A percentile compares a stretch with the other conserved stretches of the same genome.
Conservation (phyloP, 37 sponge, comb jelly and placozoan species). For the Mnemiopsis leidyi region DNA sequence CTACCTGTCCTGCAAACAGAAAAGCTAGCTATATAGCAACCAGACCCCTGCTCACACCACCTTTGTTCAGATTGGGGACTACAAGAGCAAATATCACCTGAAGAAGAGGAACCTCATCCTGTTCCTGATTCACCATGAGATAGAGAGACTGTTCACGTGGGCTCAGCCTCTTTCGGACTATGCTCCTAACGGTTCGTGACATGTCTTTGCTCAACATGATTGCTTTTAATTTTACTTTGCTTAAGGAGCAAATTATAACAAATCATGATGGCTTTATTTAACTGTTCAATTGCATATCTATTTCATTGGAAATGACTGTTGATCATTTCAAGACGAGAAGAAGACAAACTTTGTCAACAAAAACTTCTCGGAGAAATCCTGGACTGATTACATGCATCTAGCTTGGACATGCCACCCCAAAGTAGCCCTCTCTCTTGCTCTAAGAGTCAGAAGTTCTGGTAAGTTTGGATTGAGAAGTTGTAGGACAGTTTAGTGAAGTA, state of each 20-base stretch:
- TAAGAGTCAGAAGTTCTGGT: conserved; percentile 27
- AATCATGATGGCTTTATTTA: too few species aligned
- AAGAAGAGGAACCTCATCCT: conserved; percentile 63
- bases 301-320: too few species aligned
- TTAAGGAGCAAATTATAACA: too few species aligned
- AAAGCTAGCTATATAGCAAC: too few species aligned
- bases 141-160: conserved; percentile 38
- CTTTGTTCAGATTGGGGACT: conserved; percentile 15
- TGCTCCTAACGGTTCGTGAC: neutral
- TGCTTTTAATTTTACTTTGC: too few species aligned
- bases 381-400: conserved; percentile 49
- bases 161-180: neutral
- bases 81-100: conserved; percentile 53
- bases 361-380: conserved; percentile 54
- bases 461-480: too few species aligned
- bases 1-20: too few species aligned
- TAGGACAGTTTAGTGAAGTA: too few species aligned
- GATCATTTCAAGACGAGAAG: conserved; percentile 10
- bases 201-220: too few species aligned
- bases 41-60: neutral
- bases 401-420: conserved; percentile 54
- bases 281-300: too few species aligned
- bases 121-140: conserved; percentile 60
- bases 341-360: conserved; percentile 55
- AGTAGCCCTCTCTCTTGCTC: conserved; percentile 38